Base-by-base conservation (phyloP, 1,140 invertebrate species). In the Zaprionus ornatus region DNA sequence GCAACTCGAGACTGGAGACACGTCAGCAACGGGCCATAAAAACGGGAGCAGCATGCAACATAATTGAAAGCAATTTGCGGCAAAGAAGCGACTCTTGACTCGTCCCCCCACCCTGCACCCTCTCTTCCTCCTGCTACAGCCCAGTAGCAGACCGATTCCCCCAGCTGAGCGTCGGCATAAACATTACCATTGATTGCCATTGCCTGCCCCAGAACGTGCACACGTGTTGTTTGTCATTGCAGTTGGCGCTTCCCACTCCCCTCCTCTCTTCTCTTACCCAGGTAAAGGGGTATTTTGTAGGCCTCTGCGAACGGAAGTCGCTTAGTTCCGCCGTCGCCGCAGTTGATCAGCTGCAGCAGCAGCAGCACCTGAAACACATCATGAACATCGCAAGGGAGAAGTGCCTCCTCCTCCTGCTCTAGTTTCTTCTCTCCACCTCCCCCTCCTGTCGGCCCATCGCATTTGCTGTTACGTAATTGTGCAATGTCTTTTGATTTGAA, bases 51-150 rank as follows among this genome's bases (percentile, higher is more conserved):
- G 73, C 81, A 79, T 90, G 85, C 85, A 88, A 85, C 85, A 81
- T 88, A 90, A 88, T 88, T 88, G 85, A 88, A 88, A 88, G 85
- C 85, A 88, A 88, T 88, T 88, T 88, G 85, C 83, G 85, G 85
- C 85, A 45, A 45, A 45, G 40, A 17, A 45, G 40, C 35, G 13
- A 37, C 12, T 37, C 35, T 37, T 37, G 3, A 37, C 1, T 12
- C 35, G 12, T 4, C 6, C 40, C 40, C 40, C 2, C n/a, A n/a
- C 40, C 40, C n/a, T 42, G 6, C 40, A 17, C 40, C 6, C 5
- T 15, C n/a, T 42, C n/a, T 17, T n/a, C 2, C 0, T 17, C 7
- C 40, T 50, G 37, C 37, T 15, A 13, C 15, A 54, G 62, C 66
- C 45, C 63, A 19, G 56, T 27, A 7, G 6, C 6, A 29, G 27